Conservation (phyloP, 2,888 invertebrate species). For the Oligia fasciuncula region DNA sequence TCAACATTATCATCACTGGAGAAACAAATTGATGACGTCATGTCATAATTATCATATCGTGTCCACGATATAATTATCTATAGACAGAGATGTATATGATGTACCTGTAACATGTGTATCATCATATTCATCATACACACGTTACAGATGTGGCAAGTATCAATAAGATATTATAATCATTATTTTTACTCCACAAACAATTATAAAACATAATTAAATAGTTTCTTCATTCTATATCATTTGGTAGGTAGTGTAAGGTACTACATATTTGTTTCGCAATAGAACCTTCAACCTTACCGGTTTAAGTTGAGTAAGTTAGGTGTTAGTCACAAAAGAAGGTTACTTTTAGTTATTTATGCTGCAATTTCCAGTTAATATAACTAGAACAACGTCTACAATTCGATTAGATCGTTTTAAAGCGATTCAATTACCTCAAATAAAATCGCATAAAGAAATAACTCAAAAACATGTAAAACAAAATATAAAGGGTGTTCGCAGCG, state of each 20-base stretch:
- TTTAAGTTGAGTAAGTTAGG: conserved; percentile 15
- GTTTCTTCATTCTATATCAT: neutral
- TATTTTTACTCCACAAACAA: neutral
- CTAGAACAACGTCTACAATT: too few species aligned
- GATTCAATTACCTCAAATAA: neutral
- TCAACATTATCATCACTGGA: conserved; percentile 18
- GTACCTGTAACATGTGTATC: too few species aligned
- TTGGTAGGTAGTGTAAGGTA: neutral
- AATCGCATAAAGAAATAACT: neutral
- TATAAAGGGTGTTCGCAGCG: neutral
- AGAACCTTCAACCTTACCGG: conserved; percentile 2
- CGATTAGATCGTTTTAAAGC: neutral
- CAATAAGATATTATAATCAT: neutral
- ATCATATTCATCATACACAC: neutral
- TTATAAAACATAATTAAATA: too few species aligned
- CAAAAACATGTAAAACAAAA: neutral
- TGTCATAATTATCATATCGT: neutral
- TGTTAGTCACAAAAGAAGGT: conserved; percentile 20
- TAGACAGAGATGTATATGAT: neutral
- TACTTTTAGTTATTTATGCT: neutral
- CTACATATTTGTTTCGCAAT: neutral
- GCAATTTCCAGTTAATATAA: too few species aligned
- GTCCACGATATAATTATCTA: neutral
- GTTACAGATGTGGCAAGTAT: neutral
- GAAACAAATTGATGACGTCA: conserved; percentile 44